Conservation (phyloP, 2,888 invertebrate species). For the Thera britannica region DNA sequence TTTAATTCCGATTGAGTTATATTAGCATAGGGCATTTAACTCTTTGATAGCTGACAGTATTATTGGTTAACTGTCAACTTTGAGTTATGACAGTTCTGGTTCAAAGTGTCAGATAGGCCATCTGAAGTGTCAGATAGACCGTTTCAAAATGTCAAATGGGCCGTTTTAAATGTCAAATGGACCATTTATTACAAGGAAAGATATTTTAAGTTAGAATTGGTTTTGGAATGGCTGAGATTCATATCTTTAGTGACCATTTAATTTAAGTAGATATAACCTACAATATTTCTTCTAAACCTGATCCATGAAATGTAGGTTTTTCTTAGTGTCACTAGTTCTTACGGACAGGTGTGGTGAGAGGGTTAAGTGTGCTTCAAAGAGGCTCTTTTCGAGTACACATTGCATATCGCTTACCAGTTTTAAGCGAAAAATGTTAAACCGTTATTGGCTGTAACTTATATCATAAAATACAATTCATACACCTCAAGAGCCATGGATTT, state of each 20-base stretch:
- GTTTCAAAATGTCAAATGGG: slow-evolving; percentile 13
- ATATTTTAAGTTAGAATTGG: slow-evolving; percentile 16
- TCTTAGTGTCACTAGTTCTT: no score
- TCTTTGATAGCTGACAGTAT: neutral
- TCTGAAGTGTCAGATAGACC: slow-evolving; percentile 11
- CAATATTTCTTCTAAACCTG: neutral
- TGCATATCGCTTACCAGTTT: no score
- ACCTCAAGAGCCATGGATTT: no score
- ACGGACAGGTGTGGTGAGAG: no score
- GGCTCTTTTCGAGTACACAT: no score
- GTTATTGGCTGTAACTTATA: no score
- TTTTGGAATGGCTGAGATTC: slow-evolving; percentile 13
- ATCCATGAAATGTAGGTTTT: no score
- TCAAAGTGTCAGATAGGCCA: slow-evolving; percentile 7
- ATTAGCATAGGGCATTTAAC: neutral
- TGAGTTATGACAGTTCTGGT: slow-evolving; percentile 20
- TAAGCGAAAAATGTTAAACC: no score
- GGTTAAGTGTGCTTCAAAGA: no score
- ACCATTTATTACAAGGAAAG: slow-evolving; percentile 3
- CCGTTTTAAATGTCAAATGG: slow-evolving; percentile 10
- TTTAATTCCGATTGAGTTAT: slow-evolving; percentile 10
- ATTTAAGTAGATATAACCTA: slow-evolving; percentile 3
- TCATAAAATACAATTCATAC: no score
- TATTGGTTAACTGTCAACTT: slow-evolving; percentile 13
- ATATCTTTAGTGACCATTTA: slow-evolving; percentile 8